A percentile compares a stretch with the other conserved stretches of the same genome.
Conservation (phyloP, 2,888 invertebrate genomes). For the Philaethria dido region DNA sequence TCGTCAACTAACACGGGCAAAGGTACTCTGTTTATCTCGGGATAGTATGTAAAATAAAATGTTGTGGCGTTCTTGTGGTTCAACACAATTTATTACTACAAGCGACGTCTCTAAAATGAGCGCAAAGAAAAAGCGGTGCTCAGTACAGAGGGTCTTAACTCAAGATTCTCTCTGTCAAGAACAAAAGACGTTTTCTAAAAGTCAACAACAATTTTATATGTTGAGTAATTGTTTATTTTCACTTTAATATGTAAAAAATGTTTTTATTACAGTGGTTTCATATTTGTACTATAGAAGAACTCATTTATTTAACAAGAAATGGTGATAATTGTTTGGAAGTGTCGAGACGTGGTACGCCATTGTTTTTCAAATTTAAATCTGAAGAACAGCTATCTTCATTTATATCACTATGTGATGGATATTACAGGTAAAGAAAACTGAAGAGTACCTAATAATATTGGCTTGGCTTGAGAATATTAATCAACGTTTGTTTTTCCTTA, state of each 20-base stretch:
- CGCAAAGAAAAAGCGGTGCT: no score
- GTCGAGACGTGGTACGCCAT: conserved; percentile 90
- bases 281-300: conserved; percentile 91
- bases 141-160: no score
- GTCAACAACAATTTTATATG: no score
- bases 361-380: conserved; percentile 88
- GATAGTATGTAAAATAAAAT: no score
- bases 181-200: no score
- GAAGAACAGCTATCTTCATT: conserved; percentile 89
- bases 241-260: neutral
- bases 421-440: conserved; percentile 88
- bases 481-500: neutral
- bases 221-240: neutral
- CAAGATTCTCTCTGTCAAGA: no score
- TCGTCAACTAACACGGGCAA: no score
- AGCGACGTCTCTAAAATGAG: no score
- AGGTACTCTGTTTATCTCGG: no score
- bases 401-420: conserved; percentile 92
- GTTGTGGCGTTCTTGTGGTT: no score
- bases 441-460: no score
- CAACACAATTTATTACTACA: no score
- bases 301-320: conserved; percentile 91
- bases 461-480: conserved; percentile 2
- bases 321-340: conserved; percentile 89
- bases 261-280: conserved; percentile 85